phyloP scores from a whole-genome alignment of 2,888 invertebrate species.

The Nephrotoma guestfalica region DNA sequence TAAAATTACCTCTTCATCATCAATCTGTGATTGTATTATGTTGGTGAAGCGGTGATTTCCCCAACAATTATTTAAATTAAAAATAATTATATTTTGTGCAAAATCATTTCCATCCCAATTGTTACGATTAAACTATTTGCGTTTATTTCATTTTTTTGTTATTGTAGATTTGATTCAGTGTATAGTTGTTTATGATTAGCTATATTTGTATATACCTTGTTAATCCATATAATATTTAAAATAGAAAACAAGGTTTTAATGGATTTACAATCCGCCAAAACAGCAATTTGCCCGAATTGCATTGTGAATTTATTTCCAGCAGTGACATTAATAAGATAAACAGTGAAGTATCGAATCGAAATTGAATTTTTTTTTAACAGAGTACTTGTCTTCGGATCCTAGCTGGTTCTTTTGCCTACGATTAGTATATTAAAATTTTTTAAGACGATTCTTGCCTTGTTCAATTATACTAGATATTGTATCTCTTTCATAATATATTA shows the following conservation, averaged over 20 bases:
- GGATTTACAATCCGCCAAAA: too few species aligned
- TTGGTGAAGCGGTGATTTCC: not conserved
- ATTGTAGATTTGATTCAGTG: not conserved
- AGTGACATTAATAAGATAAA: too few species aligned
- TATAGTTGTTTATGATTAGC: not conserved
- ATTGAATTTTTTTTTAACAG: too few species aligned
- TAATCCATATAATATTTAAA: not conserved
- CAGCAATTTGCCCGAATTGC: too few species aligned
- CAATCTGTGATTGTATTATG: not conserved
- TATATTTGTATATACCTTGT: not conserved
- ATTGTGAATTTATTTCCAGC: too few species aligned
- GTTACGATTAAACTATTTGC: not conserved
- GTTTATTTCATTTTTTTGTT: not conserved
- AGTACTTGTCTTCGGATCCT: too few species aligned
- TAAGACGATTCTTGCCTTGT: too few species aligned
- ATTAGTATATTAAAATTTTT: too few species aligned
- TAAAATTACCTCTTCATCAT: not conserved
- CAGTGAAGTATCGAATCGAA: too few species aligned
- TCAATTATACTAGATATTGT: too few species aligned
- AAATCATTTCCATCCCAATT: not conserved
- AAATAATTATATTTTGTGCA: not conserved
- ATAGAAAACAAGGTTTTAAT: not conserved
- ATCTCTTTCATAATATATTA: too few species aligned
- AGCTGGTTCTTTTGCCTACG: too few species aligned
- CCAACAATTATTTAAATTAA: not conserved